Percentiles rank a stretch among this genome's conserved stretches.
These are phyloP conservation scores for Ptychochromis oligacanthus DNA, from an alignment of 2,113 vertebrate genomes.

Conservation along the genomic window DNA sequence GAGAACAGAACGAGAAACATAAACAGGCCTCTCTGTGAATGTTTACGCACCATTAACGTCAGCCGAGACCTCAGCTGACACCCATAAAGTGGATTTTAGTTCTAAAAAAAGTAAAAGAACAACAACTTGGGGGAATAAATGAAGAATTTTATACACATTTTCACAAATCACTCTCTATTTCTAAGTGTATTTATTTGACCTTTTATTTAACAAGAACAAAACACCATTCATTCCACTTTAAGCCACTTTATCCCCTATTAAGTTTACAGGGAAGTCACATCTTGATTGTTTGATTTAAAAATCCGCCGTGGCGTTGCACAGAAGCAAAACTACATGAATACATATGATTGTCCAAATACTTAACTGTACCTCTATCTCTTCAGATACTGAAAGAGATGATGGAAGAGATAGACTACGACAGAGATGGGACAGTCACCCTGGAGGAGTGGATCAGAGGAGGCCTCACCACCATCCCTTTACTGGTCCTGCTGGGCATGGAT, in stretches of 20 bases:
- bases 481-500: constrained; percentile 94
- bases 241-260: not conserved
- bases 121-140: not conserved
- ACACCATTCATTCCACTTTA: not conserved
- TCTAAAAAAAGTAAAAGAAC: not conserved
- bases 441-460: constrained; percentile 96
- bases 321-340: not conserved
- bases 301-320: not conserved
- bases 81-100: not conserved
- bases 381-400: constrained; percentile 96
- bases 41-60: not conserved
- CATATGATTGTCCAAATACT: not conserved
- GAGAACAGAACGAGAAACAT: not conserved
- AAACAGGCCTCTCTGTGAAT: not conserved
- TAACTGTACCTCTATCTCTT: not conserved
- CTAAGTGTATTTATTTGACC: not conserved
- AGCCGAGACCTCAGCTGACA: not conserved
- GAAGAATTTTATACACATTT: not conserved
- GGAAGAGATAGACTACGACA: constrained; percentile 91
- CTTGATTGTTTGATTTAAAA: not conserved
- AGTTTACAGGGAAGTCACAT: not conserved
- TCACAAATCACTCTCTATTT: not conserved
- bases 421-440: constrained; percentile 89
- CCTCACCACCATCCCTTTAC: constrained; percentile 93
- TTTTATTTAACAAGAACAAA: not conserved